phyloP scores from a whole-genome alignment of 2,113 vertebrate genomes.

The Platycercus adscitus region DNA sequence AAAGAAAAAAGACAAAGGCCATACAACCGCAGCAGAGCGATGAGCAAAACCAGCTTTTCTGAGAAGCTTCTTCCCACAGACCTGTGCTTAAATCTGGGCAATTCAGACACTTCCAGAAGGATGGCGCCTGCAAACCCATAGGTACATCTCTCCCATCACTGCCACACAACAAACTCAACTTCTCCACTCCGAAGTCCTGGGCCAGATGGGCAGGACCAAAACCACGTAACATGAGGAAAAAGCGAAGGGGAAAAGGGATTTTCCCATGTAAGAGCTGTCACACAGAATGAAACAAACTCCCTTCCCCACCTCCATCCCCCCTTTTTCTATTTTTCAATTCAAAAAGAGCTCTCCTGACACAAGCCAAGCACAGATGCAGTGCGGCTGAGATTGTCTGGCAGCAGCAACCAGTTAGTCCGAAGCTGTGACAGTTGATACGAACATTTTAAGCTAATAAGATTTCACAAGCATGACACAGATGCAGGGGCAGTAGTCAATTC shows the following conservation, averaged over 20 bases:
- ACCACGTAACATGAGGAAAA: not conserved
- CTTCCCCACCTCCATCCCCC: not conserved
- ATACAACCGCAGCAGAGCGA: not conserved
- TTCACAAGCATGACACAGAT: not conserved
- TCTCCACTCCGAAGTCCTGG: not conserved
- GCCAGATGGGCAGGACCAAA: not conserved
- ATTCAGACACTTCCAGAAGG: not conserved
- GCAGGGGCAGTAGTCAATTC: accelerated
- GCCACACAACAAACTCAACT: not conserved
- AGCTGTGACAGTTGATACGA: not conserved
- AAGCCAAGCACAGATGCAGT: not conserved
- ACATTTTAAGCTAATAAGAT: not conserved
- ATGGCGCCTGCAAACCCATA: not conserved
- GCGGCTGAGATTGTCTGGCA: not conserved
- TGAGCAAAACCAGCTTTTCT: not conserved
- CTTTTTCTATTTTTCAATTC: not conserved
- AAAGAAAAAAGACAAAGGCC: not conserved
- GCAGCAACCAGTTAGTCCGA: not conserved
- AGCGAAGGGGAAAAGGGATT: not conserved
- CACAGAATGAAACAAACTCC: not conserved
- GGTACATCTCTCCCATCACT: not conserved
- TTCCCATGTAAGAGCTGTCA: not conserved
- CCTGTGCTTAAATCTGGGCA: not conserved
- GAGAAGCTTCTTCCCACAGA: not conserved
- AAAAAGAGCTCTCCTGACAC: accelerated